Evolutionary conservation across 2,888 invertebrate species (phyloP).

Genomic region (Eupithecia insigniata): DNA sequence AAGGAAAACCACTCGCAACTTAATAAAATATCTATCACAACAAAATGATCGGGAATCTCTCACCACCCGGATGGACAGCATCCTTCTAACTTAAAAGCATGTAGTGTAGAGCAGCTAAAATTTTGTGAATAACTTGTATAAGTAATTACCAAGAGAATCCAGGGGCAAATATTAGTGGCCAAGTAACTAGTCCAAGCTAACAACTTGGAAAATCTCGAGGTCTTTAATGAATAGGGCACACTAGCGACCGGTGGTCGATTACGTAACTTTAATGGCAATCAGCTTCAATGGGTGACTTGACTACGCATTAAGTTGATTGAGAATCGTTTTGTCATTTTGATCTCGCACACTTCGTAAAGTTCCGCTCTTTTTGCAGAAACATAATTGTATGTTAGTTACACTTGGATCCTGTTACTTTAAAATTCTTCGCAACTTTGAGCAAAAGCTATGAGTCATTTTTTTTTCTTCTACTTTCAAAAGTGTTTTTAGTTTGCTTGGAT

Average conservation of each 20-base stretch:
- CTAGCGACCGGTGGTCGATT: not conserved
- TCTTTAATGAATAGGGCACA: constrained; percentile 9
- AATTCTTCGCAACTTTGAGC: not conserved
- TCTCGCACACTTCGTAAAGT: not conserved
- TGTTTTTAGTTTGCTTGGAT: not conserved
- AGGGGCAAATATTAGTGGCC: not conserved
- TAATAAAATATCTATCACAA: too few species aligned
- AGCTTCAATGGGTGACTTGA: not conserved
- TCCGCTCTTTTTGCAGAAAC: not conserved
- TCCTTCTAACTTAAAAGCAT: not conserved
- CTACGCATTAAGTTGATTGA: not conserved
- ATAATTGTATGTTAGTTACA: not conserved
- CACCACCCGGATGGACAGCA: not conserved
- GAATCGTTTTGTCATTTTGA: not conserved
- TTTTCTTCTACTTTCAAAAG: not conserved
- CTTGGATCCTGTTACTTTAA: not conserved
- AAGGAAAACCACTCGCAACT: not conserved
- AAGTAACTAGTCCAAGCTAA: not conserved
- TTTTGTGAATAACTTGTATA: not conserved
- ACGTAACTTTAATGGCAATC: not conserved
- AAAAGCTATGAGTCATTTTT: not conserved
- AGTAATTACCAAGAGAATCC: constrained; percentile 1
- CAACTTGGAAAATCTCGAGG: constrained; percentile 7
- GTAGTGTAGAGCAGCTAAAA: not conserved
- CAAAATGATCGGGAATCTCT: not conserved